phyloP scores from a whole-genome alignment of 2,113 vertebrate species.

The Antechinus flavipes region DNA sequence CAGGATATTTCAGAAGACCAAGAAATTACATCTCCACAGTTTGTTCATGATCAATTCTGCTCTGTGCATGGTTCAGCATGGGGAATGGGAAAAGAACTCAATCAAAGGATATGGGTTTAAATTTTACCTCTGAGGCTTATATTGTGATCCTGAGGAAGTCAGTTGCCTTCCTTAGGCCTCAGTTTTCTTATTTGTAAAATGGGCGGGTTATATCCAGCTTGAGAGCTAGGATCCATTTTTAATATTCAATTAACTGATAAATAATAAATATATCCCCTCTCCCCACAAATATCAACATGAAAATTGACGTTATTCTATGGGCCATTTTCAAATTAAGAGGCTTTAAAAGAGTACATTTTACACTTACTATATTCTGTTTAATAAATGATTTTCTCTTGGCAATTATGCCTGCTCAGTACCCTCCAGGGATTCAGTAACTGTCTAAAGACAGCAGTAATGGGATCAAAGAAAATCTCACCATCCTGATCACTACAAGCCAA shows the following conservation, averaged over 20 bases:
- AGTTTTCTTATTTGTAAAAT: not conserved
- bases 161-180: not conserved
- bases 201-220: not conserved
- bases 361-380: not conserved
- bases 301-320: not conserved
- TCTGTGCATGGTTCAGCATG: not conserved
- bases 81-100: not conserved
- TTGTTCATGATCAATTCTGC: not conserved
- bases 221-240: not conserved
- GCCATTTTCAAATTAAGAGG: not conserved
- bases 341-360: not conserved
- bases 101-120: not conserved
- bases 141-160: not conserved
- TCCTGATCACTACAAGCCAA: not conserved
- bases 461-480: not conserved
- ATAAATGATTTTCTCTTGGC: not conserved
- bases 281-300: not conserved
- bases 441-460: not conserved
- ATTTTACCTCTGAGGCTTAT: not conserved
- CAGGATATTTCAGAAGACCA: not conserved
- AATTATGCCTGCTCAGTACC: not conserved
- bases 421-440: not conserved
- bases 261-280: not conserved
- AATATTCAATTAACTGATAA: not conserved
- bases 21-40: not conserved